A percentile compares a stretch with the other conserved stretches of the same genome.
These are phyloP conservation scores for Podocnemis expansa DNA, from an alignment of 2,113 vertebrate species.

Conservation along the genomic window DNA sequence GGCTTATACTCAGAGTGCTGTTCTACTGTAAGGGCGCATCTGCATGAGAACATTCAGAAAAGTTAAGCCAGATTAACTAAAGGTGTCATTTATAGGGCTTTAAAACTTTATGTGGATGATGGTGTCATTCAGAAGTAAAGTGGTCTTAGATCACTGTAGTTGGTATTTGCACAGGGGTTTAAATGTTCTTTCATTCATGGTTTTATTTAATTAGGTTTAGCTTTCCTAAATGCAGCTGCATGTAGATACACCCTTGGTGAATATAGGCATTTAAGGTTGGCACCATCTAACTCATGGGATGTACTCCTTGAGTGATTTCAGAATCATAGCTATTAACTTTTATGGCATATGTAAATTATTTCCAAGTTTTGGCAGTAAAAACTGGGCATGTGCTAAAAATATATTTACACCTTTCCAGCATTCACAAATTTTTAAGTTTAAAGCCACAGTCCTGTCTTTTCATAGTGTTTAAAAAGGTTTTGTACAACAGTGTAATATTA, in stretches of 20 bases:
- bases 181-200: neutral
- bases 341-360: neutral
- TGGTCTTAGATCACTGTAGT: neutral
- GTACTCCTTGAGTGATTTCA: neutral
- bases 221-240: neutral
- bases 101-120: neutral
- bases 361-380: neutral
- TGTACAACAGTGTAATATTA: conserved; percentile 60
- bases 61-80: neutral
- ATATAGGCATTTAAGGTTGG: neutral
- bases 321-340: neutral
- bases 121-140: neutral
- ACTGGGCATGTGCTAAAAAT: neutral
- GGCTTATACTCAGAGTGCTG: neutral
- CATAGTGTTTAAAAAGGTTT: conserved; percentile 33
- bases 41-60: neutral
- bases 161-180: neutral
- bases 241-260: neutral
- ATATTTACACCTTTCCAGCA: conserved; percentile 9
- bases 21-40: neutral
- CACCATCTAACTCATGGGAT: neutral
- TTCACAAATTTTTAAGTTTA: neutral
- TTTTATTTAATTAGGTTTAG: neutral
- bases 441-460: neutral
- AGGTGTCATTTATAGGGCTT: neutral